These are phyloP conservation scores for Rhopalosiphum nymphaeae DNA, from an alignment of 2,888 invertebrate genomes.

Conservation along the genomic window DNA sequence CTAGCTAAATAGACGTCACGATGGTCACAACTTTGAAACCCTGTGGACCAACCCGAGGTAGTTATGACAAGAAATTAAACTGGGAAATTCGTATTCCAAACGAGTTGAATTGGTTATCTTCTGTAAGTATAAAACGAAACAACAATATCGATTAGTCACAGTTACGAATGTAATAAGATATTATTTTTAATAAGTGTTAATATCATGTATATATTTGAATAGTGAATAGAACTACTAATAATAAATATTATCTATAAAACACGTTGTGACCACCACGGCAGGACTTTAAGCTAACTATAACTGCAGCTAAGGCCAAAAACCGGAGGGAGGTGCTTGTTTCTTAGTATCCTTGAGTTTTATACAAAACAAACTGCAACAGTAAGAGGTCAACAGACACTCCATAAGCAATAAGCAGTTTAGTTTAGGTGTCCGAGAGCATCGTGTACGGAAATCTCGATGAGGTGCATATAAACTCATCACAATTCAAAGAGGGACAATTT, in stretches of 20 bases:
- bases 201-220: conserved; percentile 9
- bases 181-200: background rate
- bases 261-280: conserved; percentile 6
- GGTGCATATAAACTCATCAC: background rate
- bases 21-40: conserved; percentile 16
- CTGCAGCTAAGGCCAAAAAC: conserved; percentile 15
- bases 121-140: background rate
- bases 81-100: background rate
- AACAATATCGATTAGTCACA: conserved; percentile 21
- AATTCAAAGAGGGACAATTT: background rate
- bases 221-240: background rate
- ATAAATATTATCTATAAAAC: background rate
- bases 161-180: conserved; percentile 30
- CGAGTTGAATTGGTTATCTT: background rate
- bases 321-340: conserved; percentile 43
- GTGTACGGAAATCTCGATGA: conserved; percentile 24
- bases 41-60: background rate
- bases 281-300: conserved; percentile 20
- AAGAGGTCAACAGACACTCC: conserved; percentile 60
- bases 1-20: background rate
- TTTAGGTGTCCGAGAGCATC: conserved; percentile 22
- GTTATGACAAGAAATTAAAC: background rate
- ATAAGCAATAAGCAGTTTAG: conserved; percentile 35
- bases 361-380: conserved; percentile 39
- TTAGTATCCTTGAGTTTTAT: conserved; percentile 55